These are phyloP conservation scores for Cololabis saira DNA, from an alignment of 2,113 vertebrate species.

Conservation along the genomic window DNA sequence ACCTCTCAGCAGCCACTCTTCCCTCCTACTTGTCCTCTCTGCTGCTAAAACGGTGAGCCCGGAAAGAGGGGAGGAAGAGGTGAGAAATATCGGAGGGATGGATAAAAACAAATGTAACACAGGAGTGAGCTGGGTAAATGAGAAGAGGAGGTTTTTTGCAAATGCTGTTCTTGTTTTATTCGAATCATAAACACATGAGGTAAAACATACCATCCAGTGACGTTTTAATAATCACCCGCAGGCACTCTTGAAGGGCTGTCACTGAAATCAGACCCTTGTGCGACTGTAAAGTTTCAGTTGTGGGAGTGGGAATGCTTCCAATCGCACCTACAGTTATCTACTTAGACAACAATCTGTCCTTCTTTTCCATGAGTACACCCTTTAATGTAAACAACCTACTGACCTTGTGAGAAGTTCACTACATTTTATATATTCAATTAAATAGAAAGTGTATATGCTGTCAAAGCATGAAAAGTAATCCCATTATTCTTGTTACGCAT, in stretches of 20 bases:
- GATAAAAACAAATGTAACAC: conserved; percentile 42
- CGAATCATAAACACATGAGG: background rate
- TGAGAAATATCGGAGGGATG: conserved; percentile 7
- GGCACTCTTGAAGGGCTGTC: conserved; percentile 11
- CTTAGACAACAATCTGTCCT: too few species aligned
- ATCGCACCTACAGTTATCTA: too few species aligned
- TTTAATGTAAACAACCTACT: too few species aligned
- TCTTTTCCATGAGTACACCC: too few species aligned
- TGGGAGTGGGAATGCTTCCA: too few species aligned
- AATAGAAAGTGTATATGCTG: too few species aligned
- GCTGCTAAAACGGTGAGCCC: background rate
- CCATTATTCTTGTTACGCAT: too few species aligned
- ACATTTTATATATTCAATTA: too few species aligned
- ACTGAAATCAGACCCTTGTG: conserved; percentile 4
- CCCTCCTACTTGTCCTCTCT: conserved; percentile 21
- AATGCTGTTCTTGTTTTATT: conserved; percentile 32
- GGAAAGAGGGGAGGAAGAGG: conserved; percentile 6
- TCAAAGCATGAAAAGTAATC: too few species aligned
- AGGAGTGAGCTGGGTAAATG: conserved; percentile 32
- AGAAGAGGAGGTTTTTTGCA: conserved; percentile 21
- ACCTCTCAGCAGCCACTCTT: conserved; percentile 45
- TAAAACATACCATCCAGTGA: conserved; percentile 8
- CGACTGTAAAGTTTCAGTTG: background rate
- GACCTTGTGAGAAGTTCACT: too few species aligned
- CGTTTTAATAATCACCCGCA: conserved; percentile 26